Conservation (phyloP, 2,888 invertebrate genomes). For the Pteria penguin region DNA sequence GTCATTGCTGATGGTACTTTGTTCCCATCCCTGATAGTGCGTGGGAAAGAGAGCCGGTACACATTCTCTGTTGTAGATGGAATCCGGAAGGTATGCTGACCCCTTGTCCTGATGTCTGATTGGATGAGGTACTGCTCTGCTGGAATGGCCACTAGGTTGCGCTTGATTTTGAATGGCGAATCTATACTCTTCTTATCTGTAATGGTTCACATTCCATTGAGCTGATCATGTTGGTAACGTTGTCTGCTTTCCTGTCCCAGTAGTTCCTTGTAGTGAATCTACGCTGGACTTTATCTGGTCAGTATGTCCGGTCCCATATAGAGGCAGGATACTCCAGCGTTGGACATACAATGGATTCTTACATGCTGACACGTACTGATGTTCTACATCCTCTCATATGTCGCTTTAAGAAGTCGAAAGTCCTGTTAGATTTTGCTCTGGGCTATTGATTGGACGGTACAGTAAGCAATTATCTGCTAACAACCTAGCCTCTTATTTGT, state of each 20-base stretch:
- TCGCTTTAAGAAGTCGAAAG: not conserved
- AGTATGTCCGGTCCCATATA: not conserved
- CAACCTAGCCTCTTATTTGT: not conserved
- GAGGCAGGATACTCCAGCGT: not conserved
- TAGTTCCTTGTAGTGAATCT: not conserved
- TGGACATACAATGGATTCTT: not conserved
- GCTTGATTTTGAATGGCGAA: no score
- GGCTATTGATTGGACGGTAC: not conserved
- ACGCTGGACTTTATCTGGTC: not conserved
- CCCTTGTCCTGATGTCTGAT: not conserved
- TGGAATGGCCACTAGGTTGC: no score
- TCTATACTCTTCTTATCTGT: no score
- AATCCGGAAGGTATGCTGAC: not conserved
- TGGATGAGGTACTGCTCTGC: not conserved
- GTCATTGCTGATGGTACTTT: no score
- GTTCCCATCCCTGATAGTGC: no score
- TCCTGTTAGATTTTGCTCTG: no score
- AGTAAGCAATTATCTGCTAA: not conserved
- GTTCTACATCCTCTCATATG: not conserved
- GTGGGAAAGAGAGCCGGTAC: no score
- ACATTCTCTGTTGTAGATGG: no score
- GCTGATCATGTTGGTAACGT: not conserved
- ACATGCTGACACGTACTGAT: not conserved
- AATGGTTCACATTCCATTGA: not conserved
- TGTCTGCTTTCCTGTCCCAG: not conserved